Conservation (phyloP, 1,140 invertebrate species). For the Fopius arisanus region DNA sequence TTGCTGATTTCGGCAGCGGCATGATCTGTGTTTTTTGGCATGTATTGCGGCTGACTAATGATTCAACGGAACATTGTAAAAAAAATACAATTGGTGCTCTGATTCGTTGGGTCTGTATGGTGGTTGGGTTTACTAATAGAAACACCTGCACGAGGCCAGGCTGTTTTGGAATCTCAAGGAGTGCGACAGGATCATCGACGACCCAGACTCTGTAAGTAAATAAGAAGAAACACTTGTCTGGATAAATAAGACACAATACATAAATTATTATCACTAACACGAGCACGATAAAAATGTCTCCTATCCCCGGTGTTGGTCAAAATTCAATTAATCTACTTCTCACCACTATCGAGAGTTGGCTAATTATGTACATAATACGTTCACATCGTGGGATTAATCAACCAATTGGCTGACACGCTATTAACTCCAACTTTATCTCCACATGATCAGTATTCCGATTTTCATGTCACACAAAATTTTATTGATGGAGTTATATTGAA, state of each 20-base stretch:
- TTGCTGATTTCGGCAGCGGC: constrained; percentile 60
- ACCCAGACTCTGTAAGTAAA: constrained; percentile 59
- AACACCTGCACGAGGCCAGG: constrained; percentile 71
- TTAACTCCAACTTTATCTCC: neutral
- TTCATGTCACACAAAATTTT: neutral
- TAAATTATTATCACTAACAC: neutral
- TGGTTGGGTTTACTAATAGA: constrained; percentile 68
- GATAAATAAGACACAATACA: neutral
- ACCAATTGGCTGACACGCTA: neutral
- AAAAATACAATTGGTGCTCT: constrained; percentile 44
- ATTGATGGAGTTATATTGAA: neutral
- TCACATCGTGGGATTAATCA: constrained; percentile 1
- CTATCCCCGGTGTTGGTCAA: neutral
- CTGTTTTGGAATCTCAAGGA: constrained; percentile 68
- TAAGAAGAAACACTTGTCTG: neutral
- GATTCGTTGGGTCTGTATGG: constrained; percentile 55
- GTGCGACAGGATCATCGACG: constrained; percentile 57
- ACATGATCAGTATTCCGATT: neutral
- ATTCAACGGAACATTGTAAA: constrained; percentile 25
- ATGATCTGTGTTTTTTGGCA: constrained; percentile 60
- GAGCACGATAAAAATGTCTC: neutral
- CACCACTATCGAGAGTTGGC: neutral
- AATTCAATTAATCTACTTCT: neutral
- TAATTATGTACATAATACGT: neutral
- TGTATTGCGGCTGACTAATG: constrained; percentile 34